Conservation (phyloP, 2,888 invertebrate species). For the Trissolcus japonicus region DNA sequence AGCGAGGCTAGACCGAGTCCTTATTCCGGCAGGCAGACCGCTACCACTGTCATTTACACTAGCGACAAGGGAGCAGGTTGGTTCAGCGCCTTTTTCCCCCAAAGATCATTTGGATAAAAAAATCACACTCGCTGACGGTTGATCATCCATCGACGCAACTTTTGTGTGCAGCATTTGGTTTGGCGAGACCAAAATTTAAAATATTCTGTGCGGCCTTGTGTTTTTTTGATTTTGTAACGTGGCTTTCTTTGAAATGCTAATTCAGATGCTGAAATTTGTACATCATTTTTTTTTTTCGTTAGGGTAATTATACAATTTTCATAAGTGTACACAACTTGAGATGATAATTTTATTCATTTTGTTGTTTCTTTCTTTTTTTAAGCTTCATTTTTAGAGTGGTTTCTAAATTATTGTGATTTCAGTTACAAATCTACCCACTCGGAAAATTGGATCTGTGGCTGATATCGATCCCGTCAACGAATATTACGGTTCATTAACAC, state of each 20-base stretch:
- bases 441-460: constrained; percentile 92
- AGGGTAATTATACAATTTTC: not conserved
- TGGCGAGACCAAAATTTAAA: not conserved
- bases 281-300: not conserved
- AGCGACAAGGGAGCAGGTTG: constrained; percentile 84
- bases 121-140: not conserved
- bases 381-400: not conserved
- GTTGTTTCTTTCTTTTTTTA: not conserved
- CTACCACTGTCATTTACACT: constrained; percentile 91
- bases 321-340: not conserved
- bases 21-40: constrained; percentile 84
- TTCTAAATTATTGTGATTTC: constrained; percentile 22
- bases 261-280: not conserved
- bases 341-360: not conserved
- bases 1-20: constrained; percentile 83
- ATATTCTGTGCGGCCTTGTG: not conserved
- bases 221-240: not conserved
- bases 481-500: constrained; percentile 84
- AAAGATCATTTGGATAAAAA: not conserved
- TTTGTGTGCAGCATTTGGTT: not conserved
- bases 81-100: constrained; percentile 55
- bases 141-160: not conserved
- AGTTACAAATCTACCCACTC: constrained; percentile 78
- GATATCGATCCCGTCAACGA: constrained; percentile 97
- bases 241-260: too few relatives aligned